Evolutionary conservation across 2,113 vertebrate species (phyloP).

Genomic region (Colistium nudipinnis): DNA sequence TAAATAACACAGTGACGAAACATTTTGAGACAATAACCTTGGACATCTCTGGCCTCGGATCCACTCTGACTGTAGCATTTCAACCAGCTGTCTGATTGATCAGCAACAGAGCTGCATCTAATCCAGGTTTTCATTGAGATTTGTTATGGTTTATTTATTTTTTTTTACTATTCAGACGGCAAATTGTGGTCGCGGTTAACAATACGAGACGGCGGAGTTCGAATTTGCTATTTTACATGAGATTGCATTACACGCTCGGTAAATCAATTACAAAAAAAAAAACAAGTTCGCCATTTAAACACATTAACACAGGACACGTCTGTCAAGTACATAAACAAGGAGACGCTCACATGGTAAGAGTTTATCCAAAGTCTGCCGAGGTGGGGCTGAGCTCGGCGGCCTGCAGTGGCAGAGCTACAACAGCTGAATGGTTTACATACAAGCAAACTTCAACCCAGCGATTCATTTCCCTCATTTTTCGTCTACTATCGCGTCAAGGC

Average conservation of each 20-base stretch:
- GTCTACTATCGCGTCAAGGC: too few relatives aligned
- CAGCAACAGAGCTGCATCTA: neutral
- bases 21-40: slow-evolving; percentile 9
- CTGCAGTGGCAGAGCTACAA: too few relatives aligned
- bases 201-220: neutral
- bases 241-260: neutral
- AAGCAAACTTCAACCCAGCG: too few relatives aligned
- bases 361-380: too few relatives aligned
- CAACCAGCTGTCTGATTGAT: slow-evolving; percentile 2
- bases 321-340: too few relatives aligned
- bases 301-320: too few relatives aligned
- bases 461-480: too few relatives aligned
- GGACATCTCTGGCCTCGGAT: neutral
- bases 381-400: too few relatives aligned
- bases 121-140: neutral
- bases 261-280: neutral
- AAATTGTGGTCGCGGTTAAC: neutral
- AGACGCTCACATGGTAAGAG: too few relatives aligned
- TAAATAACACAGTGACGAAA: neutral
- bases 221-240: neutral
- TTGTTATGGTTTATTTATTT: too few relatives aligned
- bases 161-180: neutral
- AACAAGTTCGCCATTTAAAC: too few relatives aligned
- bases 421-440: too few relatives aligned
- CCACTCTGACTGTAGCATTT: neutral